Conservation (phyloP, 2,888 invertebrate genomes). For the Mythimna vitellina region DNA sequence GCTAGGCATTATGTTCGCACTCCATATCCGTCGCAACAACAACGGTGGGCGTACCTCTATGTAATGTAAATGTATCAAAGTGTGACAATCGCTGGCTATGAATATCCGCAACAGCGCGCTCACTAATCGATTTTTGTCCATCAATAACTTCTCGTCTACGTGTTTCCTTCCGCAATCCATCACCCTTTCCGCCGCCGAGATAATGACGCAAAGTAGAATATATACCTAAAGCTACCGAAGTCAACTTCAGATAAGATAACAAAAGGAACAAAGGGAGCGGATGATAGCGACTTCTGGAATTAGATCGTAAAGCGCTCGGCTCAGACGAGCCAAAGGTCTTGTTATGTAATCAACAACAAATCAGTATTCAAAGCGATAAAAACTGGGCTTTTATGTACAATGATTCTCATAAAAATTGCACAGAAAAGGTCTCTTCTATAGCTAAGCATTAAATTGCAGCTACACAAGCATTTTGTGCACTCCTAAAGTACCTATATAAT, state of each 20-base stretch:
- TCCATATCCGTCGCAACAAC: conserved; percentile 69
- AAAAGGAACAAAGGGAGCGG: conserved; percentile 64
- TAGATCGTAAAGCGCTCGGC: conserved; percentile 40
- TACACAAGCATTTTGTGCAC: conserved; percentile 19
- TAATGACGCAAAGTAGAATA: conserved; percentile 65
- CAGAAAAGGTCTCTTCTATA: conserved; percentile 17
- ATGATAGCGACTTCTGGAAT: conserved; percentile 54
- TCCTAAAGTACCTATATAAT: conserved; percentile 12
- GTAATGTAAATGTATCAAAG: conserved; percentile 60
- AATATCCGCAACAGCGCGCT: conserved; percentile 45
- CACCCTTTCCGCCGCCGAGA: conserved; percentile 49
- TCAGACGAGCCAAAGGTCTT: conserved; percentile 18
- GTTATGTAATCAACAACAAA: conserved; percentile 31
- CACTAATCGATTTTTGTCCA: conserved; percentile 50
- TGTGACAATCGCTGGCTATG: conserved; percentile 43
- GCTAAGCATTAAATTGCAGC: conserved; percentile 47
- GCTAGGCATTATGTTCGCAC: conserved; percentile 68
- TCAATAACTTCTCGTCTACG: conserved; percentile 46
- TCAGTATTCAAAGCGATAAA: conserved; percentile 26
- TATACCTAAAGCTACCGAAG: conserved; percentile 61
- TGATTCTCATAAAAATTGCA: conserved; percentile 11
- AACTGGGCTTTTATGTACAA: conserved; percentile 3
- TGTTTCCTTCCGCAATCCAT: conserved; percentile 54
- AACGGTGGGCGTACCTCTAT: conserved; percentile 75
- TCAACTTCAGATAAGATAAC: conserved; percentile 73